Base-by-base conservation (phyloP, 2,113 vertebrate species). In the Notechis scutatus region DNA sequence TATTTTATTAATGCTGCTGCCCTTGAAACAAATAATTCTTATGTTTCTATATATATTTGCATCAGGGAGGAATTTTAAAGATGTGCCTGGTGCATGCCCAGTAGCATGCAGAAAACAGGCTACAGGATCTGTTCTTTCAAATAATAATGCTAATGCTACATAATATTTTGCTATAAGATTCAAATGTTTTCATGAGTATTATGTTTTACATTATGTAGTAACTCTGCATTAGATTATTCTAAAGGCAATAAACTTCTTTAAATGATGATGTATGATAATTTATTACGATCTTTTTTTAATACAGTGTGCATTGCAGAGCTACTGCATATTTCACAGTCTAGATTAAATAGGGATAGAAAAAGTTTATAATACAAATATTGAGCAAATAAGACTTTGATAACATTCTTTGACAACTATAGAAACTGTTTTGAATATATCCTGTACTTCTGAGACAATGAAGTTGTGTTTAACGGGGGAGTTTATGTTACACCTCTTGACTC, bases 191-290 rank as follows among this genome's bases (percentile, higher is more conserved):
- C 91, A 50, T 10, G 24, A 85, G n/a, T 47, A 94, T 64, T 47
- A 87, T 45, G 15, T 87, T 95, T 93, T 90, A 1, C 45, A 87
- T 85, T 91, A 3, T 45, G 8, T 54, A 1, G 52, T 24, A 45
- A 81, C 26, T 8, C 14, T 24, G 59, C 92, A 39, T 87, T 94
- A 93, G 93, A 95, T 47, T 93, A 94, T 90, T 94, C 92, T 95
- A 94, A 95, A 93, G 56, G 92, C 92, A 96, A 96, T 97, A 97
- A 98, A 98, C 97, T 97, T 97, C 94, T 95, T 94, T 93, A 95
- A 92, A 92, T 0, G 91, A 5, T 55, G 52, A 88, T 93, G 96
- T 95, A 93, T 92, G 94, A 81, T 95, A n/a, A 1, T 91, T 96
- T 93, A 97, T 97, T 96, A 29, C 5, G 21, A 15, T 64, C 88